phyloP scores from a whole-genome alignment of 2,797 vertebrate species.

The Pogoniulus pusillus region DNA sequence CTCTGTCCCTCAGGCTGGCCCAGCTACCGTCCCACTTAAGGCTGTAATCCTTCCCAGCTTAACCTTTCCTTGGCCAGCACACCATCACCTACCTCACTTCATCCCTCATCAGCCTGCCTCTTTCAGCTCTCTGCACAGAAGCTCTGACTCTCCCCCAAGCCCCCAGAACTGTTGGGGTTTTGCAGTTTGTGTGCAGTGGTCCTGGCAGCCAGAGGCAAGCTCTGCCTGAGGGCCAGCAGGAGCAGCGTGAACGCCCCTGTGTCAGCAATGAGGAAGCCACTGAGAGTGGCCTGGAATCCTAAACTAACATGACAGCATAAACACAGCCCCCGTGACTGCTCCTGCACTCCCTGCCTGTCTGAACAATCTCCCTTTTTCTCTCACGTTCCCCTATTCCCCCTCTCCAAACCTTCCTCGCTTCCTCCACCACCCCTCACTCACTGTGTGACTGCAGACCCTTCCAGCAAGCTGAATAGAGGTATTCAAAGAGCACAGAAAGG shows the following conservation, averaged over 20 bases:
- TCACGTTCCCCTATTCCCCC: not conserved
- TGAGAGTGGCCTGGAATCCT: conserved; percentile 56
- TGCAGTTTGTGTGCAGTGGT: conserved; percentile 29
- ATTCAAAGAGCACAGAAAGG: conserved; percentile 27
- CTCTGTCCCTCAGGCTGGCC: not conserved
- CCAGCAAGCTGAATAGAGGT: conserved; percentile 34
- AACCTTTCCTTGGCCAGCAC: conserved; percentile 7
- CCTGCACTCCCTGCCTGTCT: not conserved
- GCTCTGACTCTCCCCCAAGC: conserved; percentile 11
- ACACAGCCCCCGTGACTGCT: conserved; percentile 26
- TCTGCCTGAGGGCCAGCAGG: not conserved
- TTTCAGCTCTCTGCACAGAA: conserved; percentile 6
- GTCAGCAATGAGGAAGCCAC: conserved; percentile 49
- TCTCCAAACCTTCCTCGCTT: conserved; percentile 45
- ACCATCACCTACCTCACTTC: conserved; percentile 14
- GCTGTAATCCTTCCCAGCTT: not conserved
- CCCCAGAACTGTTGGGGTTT: not conserved
- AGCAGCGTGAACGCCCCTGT: not conserved
- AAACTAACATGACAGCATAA: conserved; percentile 59
- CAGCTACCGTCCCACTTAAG: not conserved
- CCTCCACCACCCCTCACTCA: conserved; percentile 30
- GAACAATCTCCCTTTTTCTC: conserved; percentile 54
- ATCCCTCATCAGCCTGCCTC: not conserved
- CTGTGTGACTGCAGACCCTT: conserved; percentile 41
- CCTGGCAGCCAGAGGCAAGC: not conserved